Evolutionary conservation across 2,113 vertebrate genomes (phyloP).

Genomic region (Callipepla squamata): DNA sequence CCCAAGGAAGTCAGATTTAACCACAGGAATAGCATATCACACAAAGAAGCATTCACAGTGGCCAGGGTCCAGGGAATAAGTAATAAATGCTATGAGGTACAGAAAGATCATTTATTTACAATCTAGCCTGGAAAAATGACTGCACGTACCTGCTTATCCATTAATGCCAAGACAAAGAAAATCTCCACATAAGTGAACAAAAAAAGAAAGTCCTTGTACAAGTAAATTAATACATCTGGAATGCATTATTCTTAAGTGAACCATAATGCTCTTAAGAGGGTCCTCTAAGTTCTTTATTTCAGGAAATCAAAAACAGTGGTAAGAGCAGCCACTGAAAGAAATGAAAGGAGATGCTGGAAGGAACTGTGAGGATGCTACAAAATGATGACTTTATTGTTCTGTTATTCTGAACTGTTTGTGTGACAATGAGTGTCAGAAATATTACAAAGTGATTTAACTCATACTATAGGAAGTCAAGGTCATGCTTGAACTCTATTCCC

Average conservation of each 20-base stretch:
- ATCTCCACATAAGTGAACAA: background rate
- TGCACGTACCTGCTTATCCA: background rate
- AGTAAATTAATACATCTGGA: background rate
- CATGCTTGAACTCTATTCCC: slow-evolving; percentile 65
- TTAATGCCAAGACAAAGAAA: background rate
- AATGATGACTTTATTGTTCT: background rate
- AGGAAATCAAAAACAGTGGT: background rate
- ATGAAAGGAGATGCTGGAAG: background rate
- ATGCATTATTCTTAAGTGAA: background rate
- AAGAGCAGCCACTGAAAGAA: slow-evolving; percentile 39
- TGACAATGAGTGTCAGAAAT: slow-evolving; percentile 36
- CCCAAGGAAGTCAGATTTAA: background rate
- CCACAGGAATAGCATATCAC: background rate
- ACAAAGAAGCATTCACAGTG: background rate
- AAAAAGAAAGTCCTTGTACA: background rate
- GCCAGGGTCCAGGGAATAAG: background rate
- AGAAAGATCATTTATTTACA: background rate
- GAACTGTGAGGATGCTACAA: background rate
- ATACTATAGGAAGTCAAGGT: slow-evolving; percentile 64
- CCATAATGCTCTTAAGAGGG: background rate
- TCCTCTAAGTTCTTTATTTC: background rate
- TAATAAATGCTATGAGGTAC: background rate
- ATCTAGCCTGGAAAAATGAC: background rate
- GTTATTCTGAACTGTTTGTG: slow-evolving; percentile 3
- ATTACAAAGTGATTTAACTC: slow-evolving; percentile 54